A percentile compares a stretch with the other conserved stretches of the same genome.
Conservation (phyloP, 2,113 vertebrate genomes). For the Prietella phreatophila region DNA sequence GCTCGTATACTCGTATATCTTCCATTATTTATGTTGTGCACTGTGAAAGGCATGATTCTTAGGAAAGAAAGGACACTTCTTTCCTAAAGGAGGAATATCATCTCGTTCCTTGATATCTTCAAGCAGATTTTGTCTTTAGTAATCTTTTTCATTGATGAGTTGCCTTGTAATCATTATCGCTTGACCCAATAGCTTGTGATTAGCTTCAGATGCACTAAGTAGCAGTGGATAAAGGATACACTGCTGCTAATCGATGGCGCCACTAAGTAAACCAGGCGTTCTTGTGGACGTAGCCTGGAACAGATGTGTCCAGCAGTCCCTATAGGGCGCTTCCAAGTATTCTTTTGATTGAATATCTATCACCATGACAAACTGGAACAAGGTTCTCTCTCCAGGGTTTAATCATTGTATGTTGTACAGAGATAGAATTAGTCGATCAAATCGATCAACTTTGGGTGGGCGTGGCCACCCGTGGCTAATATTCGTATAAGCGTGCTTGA, state of each 20-base stretch:
- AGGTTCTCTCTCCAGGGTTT: background rate
- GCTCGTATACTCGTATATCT: background rate
- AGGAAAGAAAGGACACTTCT: background rate
- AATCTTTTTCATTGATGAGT: background rate
- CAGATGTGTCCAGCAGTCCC: constrained; percentile 23
- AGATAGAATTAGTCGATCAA: background rate
- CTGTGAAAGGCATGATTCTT: background rate
- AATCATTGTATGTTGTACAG: background rate
- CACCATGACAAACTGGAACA: background rate
- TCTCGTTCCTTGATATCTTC: background rate
- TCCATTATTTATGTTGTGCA: constrained; percentile 2
- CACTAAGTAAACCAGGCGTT: background rate
- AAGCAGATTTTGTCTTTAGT: background rate
- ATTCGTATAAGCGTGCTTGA: background rate
- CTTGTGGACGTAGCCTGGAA: background rate
- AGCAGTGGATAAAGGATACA: constrained; percentile 13
- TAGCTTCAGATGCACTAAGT: background rate
- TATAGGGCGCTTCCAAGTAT: background rate
- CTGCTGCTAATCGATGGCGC: constrained; percentile 13
- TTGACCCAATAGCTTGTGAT: background rate
- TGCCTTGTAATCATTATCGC: background rate
- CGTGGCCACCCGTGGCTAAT: background rate
- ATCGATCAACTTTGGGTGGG: background rate
- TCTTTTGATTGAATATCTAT: background rate
- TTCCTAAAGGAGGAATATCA: too few relatives aligned